A percentile compares a stretch with the other conserved stretches of the same genome.
Evolutionary conservation across 2,797 vertebrate species (phyloP).

Genomic region (Helarctos malayanus): DNA sequence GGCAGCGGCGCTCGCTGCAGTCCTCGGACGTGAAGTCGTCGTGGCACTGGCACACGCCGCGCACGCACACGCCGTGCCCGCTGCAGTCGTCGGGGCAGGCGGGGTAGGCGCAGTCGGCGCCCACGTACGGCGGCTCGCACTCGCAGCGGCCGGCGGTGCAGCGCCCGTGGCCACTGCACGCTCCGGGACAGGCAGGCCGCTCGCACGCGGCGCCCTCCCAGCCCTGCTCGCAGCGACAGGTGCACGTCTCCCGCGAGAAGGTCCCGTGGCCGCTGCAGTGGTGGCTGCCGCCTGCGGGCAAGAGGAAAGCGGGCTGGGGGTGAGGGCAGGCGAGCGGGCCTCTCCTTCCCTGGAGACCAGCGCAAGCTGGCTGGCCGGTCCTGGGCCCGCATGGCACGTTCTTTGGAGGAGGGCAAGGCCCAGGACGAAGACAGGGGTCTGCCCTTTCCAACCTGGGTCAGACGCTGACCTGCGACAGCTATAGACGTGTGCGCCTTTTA

Average conservation of each 20-base stretch:
- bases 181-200: constrained; percentile 90
- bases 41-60: constrained; percentile 92
- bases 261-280: constrained; percentile 92
- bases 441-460: neutral
- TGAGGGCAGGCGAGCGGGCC: too few species aligned
- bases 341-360: too few species aligned
- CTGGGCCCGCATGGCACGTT: neutral
- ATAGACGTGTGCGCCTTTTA: neutral
- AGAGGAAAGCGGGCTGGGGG: too few species aligned
- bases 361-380: too few species aligned
- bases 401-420: neutral
- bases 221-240: constrained; percentile 92
- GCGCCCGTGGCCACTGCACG: constrained; percentile 92
- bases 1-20: constrained; percentile 92
- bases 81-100: constrained; percentile 92
- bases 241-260: constrained; percentile 89
- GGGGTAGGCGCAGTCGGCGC: constrained; percentile 91
- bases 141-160: constrained; percentile 92
- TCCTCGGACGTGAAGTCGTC: constrained; percentile 90
- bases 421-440: accelerated
- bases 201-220: constrained; percentile 94
- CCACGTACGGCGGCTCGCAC: constrained; percentile 91
- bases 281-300: constrained; percentile 87
- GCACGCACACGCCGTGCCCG: constrained; percentile 92
- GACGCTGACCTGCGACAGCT: neutral